Evolutionary conservation across 2,888 invertebrate genomes (phyloP), one percentile per base, ranked within the genome.

Genomic region (Actias luna): DNA sequence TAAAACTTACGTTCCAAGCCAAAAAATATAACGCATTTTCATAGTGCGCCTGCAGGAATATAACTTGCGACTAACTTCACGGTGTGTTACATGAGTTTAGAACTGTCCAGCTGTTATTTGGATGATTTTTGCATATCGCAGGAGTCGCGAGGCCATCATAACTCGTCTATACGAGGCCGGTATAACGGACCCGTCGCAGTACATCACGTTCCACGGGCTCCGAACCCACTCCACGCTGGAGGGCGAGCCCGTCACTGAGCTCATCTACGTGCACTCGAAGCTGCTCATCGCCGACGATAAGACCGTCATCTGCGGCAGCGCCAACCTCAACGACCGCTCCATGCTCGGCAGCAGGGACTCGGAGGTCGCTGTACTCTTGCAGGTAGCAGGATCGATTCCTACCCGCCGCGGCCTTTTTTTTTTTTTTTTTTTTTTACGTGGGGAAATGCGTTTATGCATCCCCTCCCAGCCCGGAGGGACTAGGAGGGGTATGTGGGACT

Each of bases 191-290:
- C 97, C 98, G 0, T 94, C 94, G 8, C 94, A 97, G 63, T 99
- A 98, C 84, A 96, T 99, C 63, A 95, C 97, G 12, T 98, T 99
- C 90, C 98, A 97, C 87, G 98, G 98, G 0, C 93, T 99, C 8
- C 94, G 99, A 58, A 96, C 95, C 0, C 96, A 98, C 91, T 95
- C 96, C 0, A 90, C 94, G 63, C 89, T 98, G 5, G 96, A 96
- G 71, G 96, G 95, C 27, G 96, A 96, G 74, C 95, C 97, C 52
- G 95, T 99, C 58, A 98, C 98, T 0, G 99, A 99, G 85, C 92
- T 99, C 10, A 96, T 99, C 63, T 99, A 99, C 87, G 98, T 99
- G 16, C 99, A 99, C 89, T 98, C 99, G 64, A 99, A 99, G 89
- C 89, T 99, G 64, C 94, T 99, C 88, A 98, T 99, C 66, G 97